Conservation (phyloP, 1,140 invertebrate species). For the Trichonephila clavipes region DNA sequence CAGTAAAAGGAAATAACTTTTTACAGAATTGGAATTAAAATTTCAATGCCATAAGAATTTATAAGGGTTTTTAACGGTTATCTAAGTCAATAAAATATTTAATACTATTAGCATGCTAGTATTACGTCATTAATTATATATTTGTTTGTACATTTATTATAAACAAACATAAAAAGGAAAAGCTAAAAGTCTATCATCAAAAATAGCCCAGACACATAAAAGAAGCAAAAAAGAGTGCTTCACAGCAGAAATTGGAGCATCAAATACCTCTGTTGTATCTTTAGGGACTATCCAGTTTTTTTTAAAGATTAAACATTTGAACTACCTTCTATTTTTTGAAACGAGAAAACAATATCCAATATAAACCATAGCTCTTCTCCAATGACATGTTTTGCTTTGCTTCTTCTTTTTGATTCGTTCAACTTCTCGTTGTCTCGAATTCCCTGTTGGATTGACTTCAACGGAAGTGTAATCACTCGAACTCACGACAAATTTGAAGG, state of each 20-base stretch:
- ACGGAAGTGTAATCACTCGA: conserved; percentile 25
- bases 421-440: background rate
- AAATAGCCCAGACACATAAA: background rate
- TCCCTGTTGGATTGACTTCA: conserved; percentile 12
- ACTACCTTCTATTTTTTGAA: background rate
- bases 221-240: background rate
- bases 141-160: no score
- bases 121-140: no score
- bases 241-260: background rate
- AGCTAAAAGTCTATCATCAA: background rate
- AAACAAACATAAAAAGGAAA: no score
- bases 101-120: no score
- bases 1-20: no score
- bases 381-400: background rate
- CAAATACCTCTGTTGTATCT: background rate
- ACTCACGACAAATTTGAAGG: background rate
- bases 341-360: background rate
- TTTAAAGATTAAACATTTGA: conserved; percentile 18
- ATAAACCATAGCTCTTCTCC: background rate
- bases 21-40: no score
- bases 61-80: no score
- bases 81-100: no score
- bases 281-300: background rate
- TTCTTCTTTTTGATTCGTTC: background rate
- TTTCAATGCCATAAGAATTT: no score